Conservation (phyloP, 2,888 invertebrate genomes). For the Epirrita christyi region DNA sequence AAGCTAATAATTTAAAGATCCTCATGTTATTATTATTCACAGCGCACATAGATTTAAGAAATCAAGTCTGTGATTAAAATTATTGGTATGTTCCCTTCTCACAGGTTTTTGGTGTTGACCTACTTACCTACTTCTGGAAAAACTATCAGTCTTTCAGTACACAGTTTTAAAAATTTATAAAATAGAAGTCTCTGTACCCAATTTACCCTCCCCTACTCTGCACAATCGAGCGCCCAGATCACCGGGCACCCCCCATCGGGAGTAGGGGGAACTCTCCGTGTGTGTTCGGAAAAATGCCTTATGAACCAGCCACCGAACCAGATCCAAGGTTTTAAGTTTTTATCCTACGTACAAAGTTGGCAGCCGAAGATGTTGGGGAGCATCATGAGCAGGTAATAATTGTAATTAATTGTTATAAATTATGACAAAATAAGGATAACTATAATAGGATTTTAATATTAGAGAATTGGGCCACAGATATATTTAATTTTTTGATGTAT, state of each 20-base stretch:
- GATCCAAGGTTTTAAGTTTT: constrained; percentile 59
- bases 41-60: too few species aligned
- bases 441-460: too few species aligned
- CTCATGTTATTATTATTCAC: too few species aligned
- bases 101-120: too few species aligned
- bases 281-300: constrained; percentile 84
- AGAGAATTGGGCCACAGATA: too few species aligned
- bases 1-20: too few species aligned
- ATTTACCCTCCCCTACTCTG: constrained; percentile 55
- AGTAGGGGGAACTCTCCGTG: constrained; percentile 56
- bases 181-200: constrained; percentile 43
- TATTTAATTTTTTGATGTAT: too few species aligned
- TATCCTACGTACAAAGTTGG: constrained; percentile 45
- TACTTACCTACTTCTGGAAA: too few species aligned
- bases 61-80: too few species aligned
- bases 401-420: neutral
- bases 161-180: neutral
- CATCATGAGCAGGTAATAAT: constrained; percentile 36
- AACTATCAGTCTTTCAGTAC: too few species aligned
- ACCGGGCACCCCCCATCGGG: constrained; percentile 48
- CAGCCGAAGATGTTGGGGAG: constrained; percentile 42
- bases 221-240: constrained; percentile 74
- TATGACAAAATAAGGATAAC: too few species aligned
- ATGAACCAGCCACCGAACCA: constrained; percentile 64
- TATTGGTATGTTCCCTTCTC: too few species aligned